phyloP scores from a whole-genome alignment of 2,888 invertebrate genomes.

The Thysanoteuthis rhombus region DNA sequence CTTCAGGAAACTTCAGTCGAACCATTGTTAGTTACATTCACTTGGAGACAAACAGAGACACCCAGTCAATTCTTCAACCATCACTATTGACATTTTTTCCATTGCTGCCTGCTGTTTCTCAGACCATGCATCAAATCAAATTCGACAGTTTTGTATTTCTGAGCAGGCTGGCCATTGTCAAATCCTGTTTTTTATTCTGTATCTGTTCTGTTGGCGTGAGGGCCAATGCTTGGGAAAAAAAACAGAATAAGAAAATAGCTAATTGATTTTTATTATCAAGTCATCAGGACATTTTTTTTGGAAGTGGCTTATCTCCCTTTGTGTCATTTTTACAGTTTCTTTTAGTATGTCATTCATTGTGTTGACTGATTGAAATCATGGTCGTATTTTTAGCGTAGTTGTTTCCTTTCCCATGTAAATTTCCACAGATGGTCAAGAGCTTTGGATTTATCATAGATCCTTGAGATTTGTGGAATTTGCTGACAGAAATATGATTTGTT shows the following conservation, averaged over 20 bases:
- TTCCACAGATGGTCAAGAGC: neutral
- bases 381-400: neutral
- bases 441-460: neutral
- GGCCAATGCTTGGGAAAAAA: neutral
- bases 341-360: neutral
- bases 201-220: neutral
- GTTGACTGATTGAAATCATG: neutral
- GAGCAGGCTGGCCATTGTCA: neutral
- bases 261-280: conserved; percentile 12
- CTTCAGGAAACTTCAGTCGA: neutral
- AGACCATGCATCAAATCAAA: neutral
- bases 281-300: neutral
- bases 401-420: neutral
- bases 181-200: neutral
- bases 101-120: neutral
- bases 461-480: neutral
- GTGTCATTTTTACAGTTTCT: neutral
- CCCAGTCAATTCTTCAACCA: neutral
- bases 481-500: neutral
- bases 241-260: neutral
- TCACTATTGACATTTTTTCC: neutral
- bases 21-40: neutral
- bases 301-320: neutral
- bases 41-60: neutral
- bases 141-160: neutral